These are phyloP conservation scores for Ectropis grisescens DNA, from an alignment of 1,140 invertebrate genomes.

Conservation along the genomic window DNA sequence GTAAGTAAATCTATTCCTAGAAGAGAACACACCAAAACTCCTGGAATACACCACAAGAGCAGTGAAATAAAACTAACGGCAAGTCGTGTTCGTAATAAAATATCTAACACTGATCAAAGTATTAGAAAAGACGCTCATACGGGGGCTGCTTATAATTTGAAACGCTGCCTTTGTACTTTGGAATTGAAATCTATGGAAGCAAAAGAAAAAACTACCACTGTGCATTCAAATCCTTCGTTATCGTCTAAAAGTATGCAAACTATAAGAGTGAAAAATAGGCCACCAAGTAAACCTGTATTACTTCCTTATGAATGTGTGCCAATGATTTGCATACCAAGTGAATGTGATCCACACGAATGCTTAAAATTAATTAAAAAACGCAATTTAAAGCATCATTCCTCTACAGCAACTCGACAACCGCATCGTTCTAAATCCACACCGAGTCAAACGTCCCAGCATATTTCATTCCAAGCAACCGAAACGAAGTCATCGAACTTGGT, in stretches of 20 bases:
- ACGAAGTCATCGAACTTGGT: not conserved
- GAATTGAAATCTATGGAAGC: conserved; percentile 3
- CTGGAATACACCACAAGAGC: not conserved
- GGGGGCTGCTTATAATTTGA: conserved; percentile 4
- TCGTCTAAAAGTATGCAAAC: not conserved
- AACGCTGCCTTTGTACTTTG: conserved; percentile 10
- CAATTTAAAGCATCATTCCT: too few relatives aligned
- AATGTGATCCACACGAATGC: conserved; percentile 20
- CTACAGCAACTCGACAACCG: too few relatives aligned
- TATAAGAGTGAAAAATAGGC: not conserved
- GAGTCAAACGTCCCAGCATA: not conserved
- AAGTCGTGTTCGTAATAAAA: not conserved
- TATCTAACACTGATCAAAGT: too few relatives aligned
- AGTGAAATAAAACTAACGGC: not conserved
- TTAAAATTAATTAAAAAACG: conserved; percentile 12
- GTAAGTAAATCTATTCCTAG: not conserved
- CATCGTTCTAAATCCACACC: too few relatives aligned
- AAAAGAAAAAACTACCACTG: not conserved
- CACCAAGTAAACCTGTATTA: not conserved
- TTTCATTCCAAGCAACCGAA: not conserved
- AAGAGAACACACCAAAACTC: not conserved
- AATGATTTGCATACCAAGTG: conserved; percentile 16
- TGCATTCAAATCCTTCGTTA: not conserved
- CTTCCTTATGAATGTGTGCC: conserved; percentile 23
- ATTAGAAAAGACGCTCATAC: too few relatives aligned